Evolutionary conservation across 2,888 invertebrate species (phyloP).

Genomic region (Scotopteryx bipunctaria): DNA sequence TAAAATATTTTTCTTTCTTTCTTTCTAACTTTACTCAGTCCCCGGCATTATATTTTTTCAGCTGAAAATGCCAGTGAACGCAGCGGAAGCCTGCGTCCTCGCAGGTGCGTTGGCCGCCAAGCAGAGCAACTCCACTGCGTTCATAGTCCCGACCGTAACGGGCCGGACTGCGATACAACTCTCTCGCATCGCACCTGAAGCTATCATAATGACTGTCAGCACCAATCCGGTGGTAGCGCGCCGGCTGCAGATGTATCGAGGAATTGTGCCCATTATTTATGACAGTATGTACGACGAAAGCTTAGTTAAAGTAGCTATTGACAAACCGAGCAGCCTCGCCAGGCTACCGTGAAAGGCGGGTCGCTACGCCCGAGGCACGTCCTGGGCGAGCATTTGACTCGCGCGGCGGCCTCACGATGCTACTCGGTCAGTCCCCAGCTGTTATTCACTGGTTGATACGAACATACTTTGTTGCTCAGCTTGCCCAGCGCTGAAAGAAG

Average conservation of each 20-base stretch:
- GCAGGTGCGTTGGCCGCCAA: conserved; percentile 40
- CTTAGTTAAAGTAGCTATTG: neutral
- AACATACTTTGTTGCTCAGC: no score
- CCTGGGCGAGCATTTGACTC: no score
- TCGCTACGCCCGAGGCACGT: no score
- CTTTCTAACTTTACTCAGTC: no score
- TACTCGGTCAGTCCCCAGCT: no score
- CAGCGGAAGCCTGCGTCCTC: conserved; percentile 44
- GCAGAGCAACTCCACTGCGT: conserved; percentile 31
- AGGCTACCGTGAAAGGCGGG: no score
- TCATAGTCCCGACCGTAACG: conserved; percentile 46
- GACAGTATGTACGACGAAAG: no score
- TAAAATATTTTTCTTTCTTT: no score
- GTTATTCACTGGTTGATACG: no score
- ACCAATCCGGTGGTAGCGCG: conserved; percentile 68
- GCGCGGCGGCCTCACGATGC: no score
- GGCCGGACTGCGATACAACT: conserved; percentile 46
- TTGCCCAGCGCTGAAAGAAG: no score
- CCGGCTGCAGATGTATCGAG: conserved; percentile 76
- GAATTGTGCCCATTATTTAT: conserved; percentile 64
- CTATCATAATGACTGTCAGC: conserved; percentile 42
- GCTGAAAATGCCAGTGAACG: conserved; percentile 45
- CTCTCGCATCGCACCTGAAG: conserved; percentile 33
- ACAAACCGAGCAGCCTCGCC: no score
- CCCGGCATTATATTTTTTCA: conserved; percentile 30